phyloP scores from a whole-genome alignment of 2,888 invertebrate species.

The Mimumesa dahlbomi region DNA sequence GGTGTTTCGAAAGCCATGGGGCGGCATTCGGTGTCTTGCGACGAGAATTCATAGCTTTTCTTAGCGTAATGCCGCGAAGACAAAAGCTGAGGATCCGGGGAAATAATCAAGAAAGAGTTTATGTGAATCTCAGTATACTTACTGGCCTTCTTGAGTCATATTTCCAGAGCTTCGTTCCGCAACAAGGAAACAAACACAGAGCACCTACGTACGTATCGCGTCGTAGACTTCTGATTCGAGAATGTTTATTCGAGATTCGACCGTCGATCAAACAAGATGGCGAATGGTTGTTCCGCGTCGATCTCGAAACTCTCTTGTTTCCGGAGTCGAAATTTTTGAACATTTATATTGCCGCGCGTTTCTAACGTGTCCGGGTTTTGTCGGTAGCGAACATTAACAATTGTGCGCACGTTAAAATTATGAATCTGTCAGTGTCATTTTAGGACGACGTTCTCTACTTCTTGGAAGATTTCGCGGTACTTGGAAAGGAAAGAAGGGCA shows the following conservation, averaged over 20 bases:
- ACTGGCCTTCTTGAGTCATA: constrained; percentile 78
- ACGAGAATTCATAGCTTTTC: not conserved
- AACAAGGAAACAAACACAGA: constrained; percentile 74
- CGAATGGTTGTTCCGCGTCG: constrained; percentile 34
- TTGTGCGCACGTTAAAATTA: too few relatives aligned
- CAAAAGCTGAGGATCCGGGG: not conserved
- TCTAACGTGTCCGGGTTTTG: too few relatives aligned
- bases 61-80: not conserved
- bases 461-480: too few relatives aligned
- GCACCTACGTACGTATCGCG: constrained; percentile 68
- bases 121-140: constrained; percentile 63
- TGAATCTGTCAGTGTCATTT: too few relatives aligned
- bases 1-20: constrained; percentile 71
- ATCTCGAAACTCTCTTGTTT: constrained; percentile 27
- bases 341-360: constrained; percentile 1
- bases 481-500: too few relatives aligned
- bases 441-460: too few relatives aligned
- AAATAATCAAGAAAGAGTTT: not conserved
- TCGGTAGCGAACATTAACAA: too few relatives aligned
- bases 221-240: constrained; percentile 67
- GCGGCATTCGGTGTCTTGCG: constrained; percentile 49
- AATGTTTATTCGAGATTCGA: constrained; percentile 64
- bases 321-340: constrained; percentile 44
- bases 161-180: constrained; percentile 61
- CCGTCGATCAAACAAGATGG: constrained; percentile 65